phyloP scores from a whole-genome alignment of 2,888 invertebrate genomes.

The Cosmopolites sordidus region DNA sequence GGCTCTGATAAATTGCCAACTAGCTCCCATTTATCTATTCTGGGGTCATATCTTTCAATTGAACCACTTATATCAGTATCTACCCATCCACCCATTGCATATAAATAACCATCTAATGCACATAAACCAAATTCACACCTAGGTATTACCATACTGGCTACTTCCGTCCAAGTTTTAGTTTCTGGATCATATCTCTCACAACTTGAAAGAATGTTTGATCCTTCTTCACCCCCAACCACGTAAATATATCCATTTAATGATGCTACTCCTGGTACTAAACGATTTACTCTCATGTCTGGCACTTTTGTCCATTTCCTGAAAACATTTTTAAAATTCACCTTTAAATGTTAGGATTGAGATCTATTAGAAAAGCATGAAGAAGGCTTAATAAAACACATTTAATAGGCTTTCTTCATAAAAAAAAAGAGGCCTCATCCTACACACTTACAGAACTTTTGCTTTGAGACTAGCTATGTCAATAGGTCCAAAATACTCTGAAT shows the following conservation, averaged over 20 bases:
- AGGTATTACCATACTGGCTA: conserved; percentile 74
- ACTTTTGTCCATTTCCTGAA: conserved; percentile 74
- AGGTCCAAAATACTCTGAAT: no score
- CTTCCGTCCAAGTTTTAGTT: conserved; percentile 33
- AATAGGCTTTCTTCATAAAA: no score
- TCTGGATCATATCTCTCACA: conserved; percentile 77
- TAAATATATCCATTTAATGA: conserved; percentile 80
- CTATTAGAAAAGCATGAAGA: no score
- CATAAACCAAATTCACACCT: conserved; percentile 88
- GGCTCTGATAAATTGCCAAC: conserved; percentile 78
- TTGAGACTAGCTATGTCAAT: no score
- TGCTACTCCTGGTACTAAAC: conserved; percentile 82
- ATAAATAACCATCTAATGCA: conserved; percentile 74
- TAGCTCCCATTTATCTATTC: conserved; percentile 70
- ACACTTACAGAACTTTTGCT: no score
- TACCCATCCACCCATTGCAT: conserved; percentile 91
- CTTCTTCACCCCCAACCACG: conserved; percentile 88
- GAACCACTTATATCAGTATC: conserved; percentile 86
- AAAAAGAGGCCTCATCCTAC: no score
- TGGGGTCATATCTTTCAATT: conserved; percentile 83
- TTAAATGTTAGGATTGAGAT: no score
- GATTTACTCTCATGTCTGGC: conserved; percentile 75
- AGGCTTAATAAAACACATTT: no score
- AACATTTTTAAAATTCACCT: no score
- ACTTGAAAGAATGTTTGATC: conserved; percentile 81